Percentiles rank a stretch among this genome's conserved stretches.
Evolutionary conservation across 1,140 invertebrate species (phyloP).

Genomic region (Drosophila triauraria): DNA sequence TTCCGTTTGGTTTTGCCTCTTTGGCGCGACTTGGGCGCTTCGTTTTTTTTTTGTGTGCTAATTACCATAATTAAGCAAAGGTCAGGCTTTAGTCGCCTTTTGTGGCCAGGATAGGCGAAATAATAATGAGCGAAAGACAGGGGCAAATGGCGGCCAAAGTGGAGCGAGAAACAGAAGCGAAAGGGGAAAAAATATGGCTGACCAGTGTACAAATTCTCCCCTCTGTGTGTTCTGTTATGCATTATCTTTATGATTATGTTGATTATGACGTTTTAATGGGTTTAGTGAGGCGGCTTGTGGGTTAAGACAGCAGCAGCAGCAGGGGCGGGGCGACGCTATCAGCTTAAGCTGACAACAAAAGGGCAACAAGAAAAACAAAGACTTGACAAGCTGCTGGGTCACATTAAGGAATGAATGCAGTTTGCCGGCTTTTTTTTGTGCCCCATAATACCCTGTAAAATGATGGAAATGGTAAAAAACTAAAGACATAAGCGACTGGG

Average conservation of each 20-base stretch:
- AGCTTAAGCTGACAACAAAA: conserved; percentile 50
- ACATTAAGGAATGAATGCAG: conserved; percentile 57
- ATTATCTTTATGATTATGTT: conserved; percentile 79
- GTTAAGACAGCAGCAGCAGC: too few relatives aligned
- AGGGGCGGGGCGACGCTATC: conserved; percentile 5
- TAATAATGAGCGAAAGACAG: conserved; percentile 65
- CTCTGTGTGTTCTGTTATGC: conserved; percentile 43
- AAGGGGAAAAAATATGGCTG: conserved; percentile 55
- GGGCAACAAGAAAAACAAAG: conserved; percentile 41
- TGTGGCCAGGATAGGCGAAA: conserved; percentile 70
- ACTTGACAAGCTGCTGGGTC: conserved; percentile 63
- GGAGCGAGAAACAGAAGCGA: conserved; percentile 22
- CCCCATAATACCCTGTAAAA: conserved; percentile 19
- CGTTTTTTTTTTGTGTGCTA: conserved; percentile 61
- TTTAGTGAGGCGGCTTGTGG: conserved; percentile 60
- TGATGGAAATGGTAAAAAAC: not conserved
- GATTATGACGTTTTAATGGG: conserved; percentile 82
- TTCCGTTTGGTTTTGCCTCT: conserved; percentile 68
- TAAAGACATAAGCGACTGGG: conserved; percentile 11
- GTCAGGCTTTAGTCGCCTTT: conserved; percentile 81
- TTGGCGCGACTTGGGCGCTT: conserved; percentile 40
- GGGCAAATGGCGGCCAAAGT: not conserved
- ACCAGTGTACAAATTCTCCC: conserved; percentile 60
- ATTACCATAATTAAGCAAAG: conserved; percentile 84
- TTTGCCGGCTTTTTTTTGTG: conserved; percentile 7